Evolutionary conservation across 1,140 invertebrate species (phyloP), one percentile per base, ranked within the genome.

Genomic region (Drosophila kohkoa): DNA sequence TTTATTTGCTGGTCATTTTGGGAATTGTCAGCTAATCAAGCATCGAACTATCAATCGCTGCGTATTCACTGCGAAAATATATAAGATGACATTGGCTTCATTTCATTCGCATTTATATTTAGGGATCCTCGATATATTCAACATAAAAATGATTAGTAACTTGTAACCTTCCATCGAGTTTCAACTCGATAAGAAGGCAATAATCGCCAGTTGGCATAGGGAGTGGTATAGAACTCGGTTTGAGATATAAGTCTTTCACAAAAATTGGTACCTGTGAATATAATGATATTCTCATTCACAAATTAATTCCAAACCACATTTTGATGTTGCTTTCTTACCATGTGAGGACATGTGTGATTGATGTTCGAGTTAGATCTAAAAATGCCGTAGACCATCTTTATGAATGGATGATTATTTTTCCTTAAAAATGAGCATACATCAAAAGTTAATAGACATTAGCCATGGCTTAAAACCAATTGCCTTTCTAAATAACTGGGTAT

Each of bases 1-100:
- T 60, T 38, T 30, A 65, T 82, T 59, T 70, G 77, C 67, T 75
- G 77, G 80, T 87, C 77, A 83, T 81, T 78, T 20, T 28, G 83
- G 74, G 77, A 69, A 30, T 77, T 54, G 51, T 41, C 28, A 15
- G 28, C 49, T 70, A 81, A 75, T 81, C 46, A 70, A 70, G 38
- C 35, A 25, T 38, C 10, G 58, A n/a, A 41, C 30, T 10, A 10
- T 20, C 32, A 20, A 38, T 10, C 38, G 13, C 0, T 32, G 20
- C 20, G 20, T 25, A 25, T 25, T 52, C 30, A 38, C 8, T 10
- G 2, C 3, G 10, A 38, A 32, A 32, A 38, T 38, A 10, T 0
- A 38, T 10, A 8, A 38, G 2, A 38, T 38, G 2, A 38, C 35
- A 38, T 38, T 8, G 35, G 8, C 7, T 38, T 38, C 3, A 38